Evolutionary conservation across 2,113 vertebrate species (phyloP).

Genomic region (Gallinago media): DNA sequence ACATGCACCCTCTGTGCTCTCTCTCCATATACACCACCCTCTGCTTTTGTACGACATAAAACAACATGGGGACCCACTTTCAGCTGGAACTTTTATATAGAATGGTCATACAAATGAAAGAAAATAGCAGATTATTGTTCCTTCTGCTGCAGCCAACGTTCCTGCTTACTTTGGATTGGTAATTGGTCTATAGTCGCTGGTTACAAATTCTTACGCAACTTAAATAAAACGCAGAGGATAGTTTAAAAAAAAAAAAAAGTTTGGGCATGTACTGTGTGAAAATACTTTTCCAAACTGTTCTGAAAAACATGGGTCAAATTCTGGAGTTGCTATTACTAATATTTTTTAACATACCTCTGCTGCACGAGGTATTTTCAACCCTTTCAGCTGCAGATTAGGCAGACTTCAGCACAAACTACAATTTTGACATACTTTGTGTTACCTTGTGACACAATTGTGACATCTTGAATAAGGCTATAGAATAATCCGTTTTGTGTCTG

Average conservation of each 20-base stretch:
- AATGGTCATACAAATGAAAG: neutral
- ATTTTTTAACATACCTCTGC: neutral
- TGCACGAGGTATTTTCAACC: neutral
- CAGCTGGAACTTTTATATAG: neutral
- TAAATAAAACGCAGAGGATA: neutral
- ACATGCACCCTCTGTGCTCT: neutral
- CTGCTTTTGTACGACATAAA: neutral
- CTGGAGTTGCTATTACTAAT: fast-evolving
- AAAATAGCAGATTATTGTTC: neutral
- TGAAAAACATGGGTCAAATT: neutral
- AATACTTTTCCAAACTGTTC: neutral
- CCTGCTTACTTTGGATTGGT: neutral
- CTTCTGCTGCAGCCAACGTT: neutral
- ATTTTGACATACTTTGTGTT: neutral
- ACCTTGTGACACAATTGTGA: neutral
- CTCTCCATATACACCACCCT: neutral
- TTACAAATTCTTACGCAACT: neutral
- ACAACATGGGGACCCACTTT: neutral
- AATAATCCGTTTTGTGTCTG: neutral
- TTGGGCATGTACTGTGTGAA: neutral
- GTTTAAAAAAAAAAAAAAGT: neutral
- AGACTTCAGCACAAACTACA: neutral
- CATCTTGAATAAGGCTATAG: neutral
- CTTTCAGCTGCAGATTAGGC: neutral
- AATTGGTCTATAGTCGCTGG: neutral